Conservation (phyloP, 1,140 invertebrate genomes). For the Bombus confusus region DNA sequence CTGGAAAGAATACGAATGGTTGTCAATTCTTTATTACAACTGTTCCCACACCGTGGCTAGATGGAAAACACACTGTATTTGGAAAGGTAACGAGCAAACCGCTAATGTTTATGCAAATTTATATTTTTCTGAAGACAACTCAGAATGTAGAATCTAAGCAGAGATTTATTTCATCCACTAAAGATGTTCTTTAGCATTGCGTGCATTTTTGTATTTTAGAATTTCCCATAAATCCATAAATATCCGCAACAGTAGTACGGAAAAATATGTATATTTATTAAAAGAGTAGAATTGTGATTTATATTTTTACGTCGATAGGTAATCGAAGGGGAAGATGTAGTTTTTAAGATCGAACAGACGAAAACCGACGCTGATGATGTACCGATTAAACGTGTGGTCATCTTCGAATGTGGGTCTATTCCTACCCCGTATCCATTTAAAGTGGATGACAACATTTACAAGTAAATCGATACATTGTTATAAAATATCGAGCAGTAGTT, state of each 20-base stretch:
- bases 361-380: conserved; percentile 89
- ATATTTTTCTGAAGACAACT: too few relatives aligned
- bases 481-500: not conserved
- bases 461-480: conserved; percentile 81
- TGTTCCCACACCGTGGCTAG: conserved; percentile 94
- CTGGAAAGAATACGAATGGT: conserved; percentile 91
- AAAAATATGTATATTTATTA: not conserved
- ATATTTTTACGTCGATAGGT: conserved; percentile 82
- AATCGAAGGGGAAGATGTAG: conserved; percentile 90
- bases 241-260: not conserved
- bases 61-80: conserved; percentile 96
- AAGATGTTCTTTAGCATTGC: not conserved
- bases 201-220: too few relatives aligned
- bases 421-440: conserved; percentile 84
- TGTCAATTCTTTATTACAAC: conserved; percentile 99
- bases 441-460: conserved; percentile 87
- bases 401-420: conserved; percentile 86
- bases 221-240: not conserved
- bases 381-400: conserved; percentile 86
- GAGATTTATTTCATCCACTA: not conserved
- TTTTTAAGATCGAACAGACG: conserved; percentile 92
- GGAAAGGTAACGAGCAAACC: conserved; percentile 88
- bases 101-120: not conserved
- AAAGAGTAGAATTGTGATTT: not conserved
- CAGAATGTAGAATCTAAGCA: too few relatives aligned